A percentile compares a stretch with the other conserved stretches of the same genome.
Evolutionary conservation across 2,888 invertebrate genomes (phyloP).

Genomic region (Nomada ferruginata): DNA sequence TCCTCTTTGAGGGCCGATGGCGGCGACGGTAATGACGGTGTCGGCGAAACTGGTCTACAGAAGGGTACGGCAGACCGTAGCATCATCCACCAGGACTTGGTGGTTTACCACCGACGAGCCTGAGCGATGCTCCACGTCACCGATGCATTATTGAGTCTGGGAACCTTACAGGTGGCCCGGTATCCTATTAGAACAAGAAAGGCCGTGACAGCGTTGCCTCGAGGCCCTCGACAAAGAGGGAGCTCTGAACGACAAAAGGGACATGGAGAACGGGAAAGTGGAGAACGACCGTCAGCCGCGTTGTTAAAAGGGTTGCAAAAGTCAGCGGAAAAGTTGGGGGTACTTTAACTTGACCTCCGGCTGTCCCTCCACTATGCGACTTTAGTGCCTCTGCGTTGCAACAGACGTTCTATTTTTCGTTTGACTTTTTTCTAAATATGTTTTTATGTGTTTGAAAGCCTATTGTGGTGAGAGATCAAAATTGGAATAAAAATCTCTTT

Average conservation of each 20-base stretch:
- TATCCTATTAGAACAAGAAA: slow-evolving; percentile 74
- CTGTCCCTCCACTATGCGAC: slow-evolving; percentile 51
- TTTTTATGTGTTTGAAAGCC: background rate
- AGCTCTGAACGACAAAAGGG: slow-evolving; percentile 37
- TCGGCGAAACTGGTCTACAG: slow-evolving; percentile 60
- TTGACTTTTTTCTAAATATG: background rate
- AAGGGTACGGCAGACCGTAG: slow-evolving; percentile 61
- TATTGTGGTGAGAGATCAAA: no score
- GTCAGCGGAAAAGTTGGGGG: slow-evolving; percentile 50
- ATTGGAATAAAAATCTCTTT: no score
- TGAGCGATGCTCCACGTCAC: slow-evolving; percentile 74
- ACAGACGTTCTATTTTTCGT: background rate
- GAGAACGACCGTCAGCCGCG: slow-evolving; percentile 30
- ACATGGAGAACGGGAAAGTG: slow-evolving; percentile 39
- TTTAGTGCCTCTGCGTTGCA: background rate
- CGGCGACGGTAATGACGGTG: slow-evolving; percentile 50
- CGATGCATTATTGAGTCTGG: slow-evolving; percentile 83
- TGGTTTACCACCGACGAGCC: slow-evolving; percentile 71
- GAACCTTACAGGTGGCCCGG: slow-evolving; percentile 81
- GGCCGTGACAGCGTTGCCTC: slow-evolving; percentile 60
- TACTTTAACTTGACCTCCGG: slow-evolving; percentile 50
- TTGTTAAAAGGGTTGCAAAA: slow-evolving; percentile 53
- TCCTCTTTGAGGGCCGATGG: slow-evolving; percentile 6
- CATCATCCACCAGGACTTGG: slow-evolving; percentile 65
- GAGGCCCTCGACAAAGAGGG: slow-evolving; percentile 53